Evolutionary conservation across 2,888 invertebrate genomes (phyloP).

Genomic region (Athalia rosae): DNA sequence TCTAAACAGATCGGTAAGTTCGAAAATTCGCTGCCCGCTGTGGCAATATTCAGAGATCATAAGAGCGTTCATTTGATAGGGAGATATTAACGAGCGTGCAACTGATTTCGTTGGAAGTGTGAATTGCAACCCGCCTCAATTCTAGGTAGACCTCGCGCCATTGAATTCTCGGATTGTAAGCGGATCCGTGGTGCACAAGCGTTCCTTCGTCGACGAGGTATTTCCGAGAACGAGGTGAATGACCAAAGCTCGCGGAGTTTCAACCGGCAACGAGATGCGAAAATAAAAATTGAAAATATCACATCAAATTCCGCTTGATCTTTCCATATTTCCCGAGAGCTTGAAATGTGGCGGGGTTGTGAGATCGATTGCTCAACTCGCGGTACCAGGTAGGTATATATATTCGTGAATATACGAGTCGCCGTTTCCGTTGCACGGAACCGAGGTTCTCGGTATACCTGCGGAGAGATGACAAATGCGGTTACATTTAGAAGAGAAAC

Average conservation of each 20-base stretch:
- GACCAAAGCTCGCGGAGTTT: background rate
- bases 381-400: background rate
- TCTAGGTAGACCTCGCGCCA: constrained; percentile 19
- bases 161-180: constrained; percentile 42
- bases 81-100: constrained; percentile 48
- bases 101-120: constrained; percentile 49
- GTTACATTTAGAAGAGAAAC: constrained; percentile 42
- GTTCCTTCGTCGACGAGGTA: background rate
- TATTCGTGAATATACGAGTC: background rate
- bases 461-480: constrained; percentile 45
- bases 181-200: constrained; percentile 38
- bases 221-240: background rate
- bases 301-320: no score
- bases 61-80: constrained; percentile 66
- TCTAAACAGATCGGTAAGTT: no score
- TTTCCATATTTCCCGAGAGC: no score
- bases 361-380: constrained; percentile 31
- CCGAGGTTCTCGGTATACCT: background rate
- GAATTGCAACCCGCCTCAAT: constrained; percentile 45
- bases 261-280: no score
- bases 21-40: constrained; percentile 62
- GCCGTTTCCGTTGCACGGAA: background rate
- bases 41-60: constrained; percentile 69
- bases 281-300: no score
- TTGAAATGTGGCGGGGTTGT: no score